phyloP scores from a whole-genome alignment of 2,888 invertebrate genomes.

The Xanthia icteritia region DNA sequence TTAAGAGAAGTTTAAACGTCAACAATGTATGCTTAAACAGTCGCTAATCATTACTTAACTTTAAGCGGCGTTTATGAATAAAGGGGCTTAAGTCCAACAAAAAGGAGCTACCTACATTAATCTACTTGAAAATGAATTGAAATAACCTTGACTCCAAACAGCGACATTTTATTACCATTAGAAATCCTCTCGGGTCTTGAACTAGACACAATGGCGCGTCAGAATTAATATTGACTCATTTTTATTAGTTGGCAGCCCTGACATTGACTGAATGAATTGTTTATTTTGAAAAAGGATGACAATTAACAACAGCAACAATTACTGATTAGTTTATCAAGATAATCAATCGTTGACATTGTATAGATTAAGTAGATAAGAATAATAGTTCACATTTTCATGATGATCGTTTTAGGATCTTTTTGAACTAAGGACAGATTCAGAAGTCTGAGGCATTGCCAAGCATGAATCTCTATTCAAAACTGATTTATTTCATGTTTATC shows the following conservation, averaged over 20 bases:
- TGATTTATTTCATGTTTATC: neutral
- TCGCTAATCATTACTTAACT: too few species aligned
- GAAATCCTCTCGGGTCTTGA: constrained; percentile 53
- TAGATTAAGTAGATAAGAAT: constrained; percentile 14
- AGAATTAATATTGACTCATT: constrained; percentile 56
- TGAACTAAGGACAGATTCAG: neutral
- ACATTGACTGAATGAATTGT: constrained; percentile 41
- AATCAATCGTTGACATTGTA: constrained; percentile 17
- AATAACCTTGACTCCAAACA: constrained; percentile 54
- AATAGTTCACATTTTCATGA: neutral
- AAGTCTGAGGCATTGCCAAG: neutral
- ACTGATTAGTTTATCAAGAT: constrained; percentile 30
- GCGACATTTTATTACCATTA: constrained; percentile 57
- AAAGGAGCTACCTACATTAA: constrained; percentile 40
- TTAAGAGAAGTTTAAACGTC: too few species aligned
- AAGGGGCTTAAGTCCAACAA: neutral
- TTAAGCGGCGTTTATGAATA: too few species aligned
- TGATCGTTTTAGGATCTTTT: neutral
- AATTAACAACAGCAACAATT: constrained; percentile 27
- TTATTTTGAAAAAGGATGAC: constrained; percentile 43
- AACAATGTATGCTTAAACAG: too few species aligned
- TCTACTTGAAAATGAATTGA: constrained; percentile 46
- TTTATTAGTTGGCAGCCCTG: constrained; percentile 52
- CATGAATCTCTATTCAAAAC: neutral
- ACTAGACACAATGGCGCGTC: constrained; percentile 57